Evolutionary conservation across 2,113 vertebrate genomes (phyloP).

Genomic region (Bagarius yarrelli): DNA sequence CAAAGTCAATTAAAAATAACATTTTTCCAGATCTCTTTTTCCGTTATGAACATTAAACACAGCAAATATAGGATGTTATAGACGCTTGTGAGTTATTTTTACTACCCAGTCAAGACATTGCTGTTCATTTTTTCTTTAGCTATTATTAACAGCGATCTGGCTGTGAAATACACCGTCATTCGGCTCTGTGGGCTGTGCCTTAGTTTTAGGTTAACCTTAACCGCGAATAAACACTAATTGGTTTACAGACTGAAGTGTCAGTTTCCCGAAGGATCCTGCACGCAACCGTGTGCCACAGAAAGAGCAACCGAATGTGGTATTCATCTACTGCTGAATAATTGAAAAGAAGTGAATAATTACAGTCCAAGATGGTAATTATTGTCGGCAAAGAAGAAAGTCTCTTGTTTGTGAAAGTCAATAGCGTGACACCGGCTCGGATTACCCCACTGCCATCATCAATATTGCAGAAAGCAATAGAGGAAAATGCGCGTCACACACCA

Average conservation of each 20-base stretch:
- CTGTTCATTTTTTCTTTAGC: background rate
- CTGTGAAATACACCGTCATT: background rate
- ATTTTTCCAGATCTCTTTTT: background rate
- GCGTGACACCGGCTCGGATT: slow-evolving; percentile 61
- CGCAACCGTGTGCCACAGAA: slow-evolving; percentile 26
- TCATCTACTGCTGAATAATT: slow-evolving; percentile 71
- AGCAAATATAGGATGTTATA: background rate
- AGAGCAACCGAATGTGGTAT: slow-evolving; percentile 45
- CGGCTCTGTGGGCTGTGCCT: background rate
- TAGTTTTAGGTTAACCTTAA: slow-evolving; percentile 8
- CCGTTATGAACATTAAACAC: background rate
- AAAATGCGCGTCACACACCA: slow-evolving; percentile 40
- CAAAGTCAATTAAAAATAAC: background rate
- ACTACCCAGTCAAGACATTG: background rate
- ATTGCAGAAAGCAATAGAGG: slow-evolving; percentile 61
- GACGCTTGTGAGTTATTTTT: background rate
- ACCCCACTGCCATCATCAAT: slow-evolving; percentile 69
- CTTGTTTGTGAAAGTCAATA: slow-evolving; percentile 62
- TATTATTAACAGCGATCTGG: background rate
- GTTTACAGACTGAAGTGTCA: slow-evolving; percentile 34
- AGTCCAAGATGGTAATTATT: slow-evolving; percentile 72
- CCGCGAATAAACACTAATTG: slow-evolving; percentile 5
- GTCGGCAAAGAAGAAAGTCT: slow-evolving; percentile 57
- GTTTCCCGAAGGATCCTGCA: slow-evolving; percentile 23
- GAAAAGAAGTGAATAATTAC: slow-evolving; percentile 79